A percentile compares a stretch with the other conserved stretches of the same genome.
Conservation (phyloP, 2,888 invertebrate genomes). For the Dione vanillae region DNA sequence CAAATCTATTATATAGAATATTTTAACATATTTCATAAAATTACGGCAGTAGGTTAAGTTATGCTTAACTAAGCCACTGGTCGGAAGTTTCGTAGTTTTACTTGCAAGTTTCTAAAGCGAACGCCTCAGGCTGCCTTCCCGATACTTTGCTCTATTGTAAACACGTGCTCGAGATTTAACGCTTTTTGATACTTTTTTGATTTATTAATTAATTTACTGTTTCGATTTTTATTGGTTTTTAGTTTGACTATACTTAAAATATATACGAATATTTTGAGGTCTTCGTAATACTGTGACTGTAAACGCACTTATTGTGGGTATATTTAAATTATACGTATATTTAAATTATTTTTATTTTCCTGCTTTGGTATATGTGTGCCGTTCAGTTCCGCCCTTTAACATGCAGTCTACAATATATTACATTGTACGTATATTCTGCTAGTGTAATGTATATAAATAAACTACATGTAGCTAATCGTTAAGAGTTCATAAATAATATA, state of each 20-base stretch:
- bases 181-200: constrained; percentile 25
- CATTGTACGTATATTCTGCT: not conserved
- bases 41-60: constrained; percentile 35
- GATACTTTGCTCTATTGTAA: constrained; percentile 33
- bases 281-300: too few species aligned
- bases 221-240: not conserved
- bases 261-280: not conserved
- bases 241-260: not conserved
- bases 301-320: too few species aligned
- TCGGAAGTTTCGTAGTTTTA: constrained; percentile 34
- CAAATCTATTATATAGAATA: constrained; percentile 27
- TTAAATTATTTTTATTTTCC: too few species aligned
- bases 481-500: not conserved
- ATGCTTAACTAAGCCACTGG: constrained; percentile 39
- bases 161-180: constrained; percentile 35
- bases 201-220: constrained; percentile 28
- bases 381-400: too few species aligned
- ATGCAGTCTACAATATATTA: too few species aligned
- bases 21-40: constrained; percentile 36
- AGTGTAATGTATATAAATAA: not conserved
- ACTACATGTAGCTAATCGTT: not conserved
- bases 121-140: constrained; percentile 32
- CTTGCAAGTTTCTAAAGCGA: constrained; percentile 32
- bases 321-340: too few species aligned
- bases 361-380: too few species aligned